Evolutionary conservation across 2,797 vertebrate genomes (phyloP).

Genomic region (Numenius phaeopus): DNA sequence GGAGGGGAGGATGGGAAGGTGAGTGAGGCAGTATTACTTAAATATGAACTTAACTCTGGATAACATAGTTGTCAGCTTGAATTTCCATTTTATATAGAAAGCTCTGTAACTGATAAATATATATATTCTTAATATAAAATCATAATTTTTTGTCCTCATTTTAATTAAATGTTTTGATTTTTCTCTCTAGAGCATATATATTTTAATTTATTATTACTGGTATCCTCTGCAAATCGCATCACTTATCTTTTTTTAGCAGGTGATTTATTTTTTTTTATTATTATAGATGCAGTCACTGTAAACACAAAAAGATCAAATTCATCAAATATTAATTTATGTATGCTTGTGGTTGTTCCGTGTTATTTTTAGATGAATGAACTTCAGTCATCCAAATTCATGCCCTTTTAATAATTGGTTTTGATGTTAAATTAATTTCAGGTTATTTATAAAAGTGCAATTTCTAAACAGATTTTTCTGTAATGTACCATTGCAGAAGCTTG

Average conservation of each 20-base stretch:
- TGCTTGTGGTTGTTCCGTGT: not conserved
- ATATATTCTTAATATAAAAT: not conserved
- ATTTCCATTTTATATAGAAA: not conserved
- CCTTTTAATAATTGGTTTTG: not conserved
- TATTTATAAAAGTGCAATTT: not conserved
- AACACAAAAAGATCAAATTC: not conserved
- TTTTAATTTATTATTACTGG: not conserved
- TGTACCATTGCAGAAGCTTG: not conserved
- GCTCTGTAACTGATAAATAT: not conserved
- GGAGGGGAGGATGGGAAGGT: constrained; percentile 97
- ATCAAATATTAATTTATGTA: not conserved
- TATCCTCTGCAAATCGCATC: not conserved
- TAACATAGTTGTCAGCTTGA: not conserved
- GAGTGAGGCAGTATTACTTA: not conserved
- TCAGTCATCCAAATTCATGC: not conserved
- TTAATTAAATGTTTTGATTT: not conserved
- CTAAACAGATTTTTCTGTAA: not conserved
- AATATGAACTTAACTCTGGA: not conserved
- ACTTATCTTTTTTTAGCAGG: not conserved
- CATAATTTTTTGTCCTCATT: not conserved
- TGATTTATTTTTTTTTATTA: not conserved
- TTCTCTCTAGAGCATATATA: not conserved
- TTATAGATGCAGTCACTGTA: not conserved
- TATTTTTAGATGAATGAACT: not conserved
- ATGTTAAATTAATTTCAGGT: not conserved